Percentiles rank a stretch among this genome's conserved stretches.
Evolutionary conservation across 2,797 vertebrate genomes (phyloP).

Genomic region (Sebastes steindachneri): DNA sequence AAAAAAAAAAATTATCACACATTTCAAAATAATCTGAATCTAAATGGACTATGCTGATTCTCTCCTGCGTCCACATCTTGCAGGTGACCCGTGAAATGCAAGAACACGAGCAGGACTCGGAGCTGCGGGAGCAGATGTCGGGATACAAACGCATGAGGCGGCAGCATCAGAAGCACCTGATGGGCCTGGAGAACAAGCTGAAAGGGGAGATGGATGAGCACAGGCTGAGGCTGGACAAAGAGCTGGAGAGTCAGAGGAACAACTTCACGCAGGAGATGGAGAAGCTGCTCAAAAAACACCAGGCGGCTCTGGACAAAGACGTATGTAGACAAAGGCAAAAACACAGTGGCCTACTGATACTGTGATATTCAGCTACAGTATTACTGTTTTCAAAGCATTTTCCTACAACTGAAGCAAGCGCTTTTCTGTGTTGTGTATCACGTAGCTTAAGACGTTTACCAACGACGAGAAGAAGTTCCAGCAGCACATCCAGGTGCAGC

Average conservation of each 20-base stretch:
- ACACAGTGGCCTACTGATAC: not conserved
- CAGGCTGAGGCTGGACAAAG: slow-evolving; percentile 95
- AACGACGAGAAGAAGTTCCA: slow-evolving; percentile 99
- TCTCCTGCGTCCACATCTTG: not conserved
- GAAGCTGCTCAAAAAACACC: slow-evolving; percentile 98
- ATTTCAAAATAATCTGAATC: not conserved
- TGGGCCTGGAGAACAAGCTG: slow-evolving; percentile 98
- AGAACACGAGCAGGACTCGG: slow-evolving; percentile 98
- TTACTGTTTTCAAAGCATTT: not conserved
- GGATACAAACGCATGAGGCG: slow-evolving; percentile 98
- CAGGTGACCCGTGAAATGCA: slow-evolving; percentile 99
- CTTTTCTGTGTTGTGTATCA: not conserved
- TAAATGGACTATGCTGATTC: not conserved
- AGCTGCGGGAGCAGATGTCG: slow-evolving; percentile 98
- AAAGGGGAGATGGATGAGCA: slow-evolving; percentile 99
- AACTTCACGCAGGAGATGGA: slow-evolving; percentile 97
- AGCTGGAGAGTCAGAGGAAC: slow-evolving; percentile 97
- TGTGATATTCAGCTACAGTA: not conserved
- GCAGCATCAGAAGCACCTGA: slow-evolving; percentile 98
- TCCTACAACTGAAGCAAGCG: not conserved
- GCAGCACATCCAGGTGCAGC: slow-evolving; percentile 98
- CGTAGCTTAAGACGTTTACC: slow-evolving; percentile 92
- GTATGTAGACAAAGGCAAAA: slow-evolving; percentile 70
- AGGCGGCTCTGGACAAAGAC: slow-evolving; percentile 96
- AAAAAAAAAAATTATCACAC: not conserved